Evolutionary conservation across 2,113 vertebrate genomes (phyloP).

Genomic region (Eira barbara): DNA sequence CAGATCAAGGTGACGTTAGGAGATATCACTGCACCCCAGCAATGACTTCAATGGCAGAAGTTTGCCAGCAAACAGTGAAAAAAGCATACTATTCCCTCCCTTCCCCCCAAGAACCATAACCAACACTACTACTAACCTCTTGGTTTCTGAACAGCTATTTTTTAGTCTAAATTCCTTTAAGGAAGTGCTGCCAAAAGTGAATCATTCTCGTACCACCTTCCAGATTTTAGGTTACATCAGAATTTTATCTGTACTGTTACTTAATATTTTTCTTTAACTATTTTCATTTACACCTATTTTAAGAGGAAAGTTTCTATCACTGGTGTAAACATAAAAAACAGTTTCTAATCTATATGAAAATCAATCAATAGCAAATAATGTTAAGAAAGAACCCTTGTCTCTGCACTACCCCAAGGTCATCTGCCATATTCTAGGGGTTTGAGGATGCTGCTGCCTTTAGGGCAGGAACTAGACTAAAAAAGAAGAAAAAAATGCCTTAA

Average conservation of each 20-base stretch:
- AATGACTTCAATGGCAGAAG: background rate
- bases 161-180: constrained; percentile 21
- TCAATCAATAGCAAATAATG: background rate
- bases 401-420: background rate
- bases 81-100: background rate
- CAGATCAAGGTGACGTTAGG: background rate
- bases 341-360: background rate
- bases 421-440: background rate
- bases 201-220: background rate
- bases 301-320: background rate
- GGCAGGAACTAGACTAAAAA: background rate
- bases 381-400: constrained; percentile 39
- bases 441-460: background rate
- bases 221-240: constrained; percentile 2
- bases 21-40: background rate
- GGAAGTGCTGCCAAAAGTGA: constrained; percentile 8
- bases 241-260: constrained; percentile 22
- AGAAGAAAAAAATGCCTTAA: background rate
- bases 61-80: background rate
- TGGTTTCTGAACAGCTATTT: constrained; percentile 38
- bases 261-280: constrained; percentile 20
- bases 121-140: background rate
- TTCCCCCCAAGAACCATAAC: background rate
- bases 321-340: background rate
- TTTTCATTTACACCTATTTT: constrained; percentile 23